Conservation (phyloP, 2,888 invertebrate species). For the Sinopyrophorus schimmeli region DNA sequence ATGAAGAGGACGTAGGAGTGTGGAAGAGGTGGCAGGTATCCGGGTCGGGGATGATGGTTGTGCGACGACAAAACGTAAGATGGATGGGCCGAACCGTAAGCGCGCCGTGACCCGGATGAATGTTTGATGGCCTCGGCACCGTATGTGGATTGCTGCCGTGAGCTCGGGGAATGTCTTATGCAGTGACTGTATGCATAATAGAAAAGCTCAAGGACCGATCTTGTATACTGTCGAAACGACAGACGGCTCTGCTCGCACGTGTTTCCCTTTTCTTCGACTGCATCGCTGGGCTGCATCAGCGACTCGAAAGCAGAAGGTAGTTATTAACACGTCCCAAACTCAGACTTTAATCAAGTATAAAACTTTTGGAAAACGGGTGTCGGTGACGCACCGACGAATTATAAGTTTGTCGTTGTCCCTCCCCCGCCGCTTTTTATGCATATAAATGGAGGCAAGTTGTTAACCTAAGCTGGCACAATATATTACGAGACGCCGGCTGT, state of each 20-base stretch:
- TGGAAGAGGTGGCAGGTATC: slow-evolving; percentile 20
- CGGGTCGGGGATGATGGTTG: slow-evolving; percentile 29
- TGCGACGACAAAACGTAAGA: slow-evolving; percentile 48
- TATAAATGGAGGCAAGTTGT: slow-evolving; percentile 38
- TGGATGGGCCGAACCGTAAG: slow-evolving; percentile 42
- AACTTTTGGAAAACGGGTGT: slow-evolving; percentile 30
- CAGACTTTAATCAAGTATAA: slow-evolving; percentile 28
- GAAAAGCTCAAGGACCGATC: slow-evolving; percentile 39
- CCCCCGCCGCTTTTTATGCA: slow-evolving; percentile 35
- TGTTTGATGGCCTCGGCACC: slow-evolving; percentile 49
- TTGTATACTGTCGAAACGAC: slow-evolving; percentile 16
- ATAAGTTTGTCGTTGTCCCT: slow-evolving; percentile 31
- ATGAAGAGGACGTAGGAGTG: slow-evolving; percentile 8
- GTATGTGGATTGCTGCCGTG: slow-evolving; percentile 48
- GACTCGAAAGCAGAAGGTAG: no score
- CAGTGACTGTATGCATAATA: slow-evolving; percentile 49
- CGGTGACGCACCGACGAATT: slow-evolving; percentile 29
- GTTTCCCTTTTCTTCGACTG: slow-evolving; percentile 29
- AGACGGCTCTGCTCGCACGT: slow-evolving; percentile 18
- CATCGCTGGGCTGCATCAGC: slow-evolving; percentile 23
- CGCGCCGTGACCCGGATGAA: slow-evolving; percentile 51
- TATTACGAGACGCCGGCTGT: slow-evolving; percentile 42
- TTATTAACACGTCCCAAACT: slow-evolving; percentile 31
- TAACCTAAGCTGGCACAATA: slow-evolving; percentile 36
- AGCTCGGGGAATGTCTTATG: slow-evolving; percentile 48